Percentiles rank a stretch among this genome's conserved stretches.
Conservation (phyloP, 2,113 vertebrate species). For the Uropsilus gracilis region DNA sequence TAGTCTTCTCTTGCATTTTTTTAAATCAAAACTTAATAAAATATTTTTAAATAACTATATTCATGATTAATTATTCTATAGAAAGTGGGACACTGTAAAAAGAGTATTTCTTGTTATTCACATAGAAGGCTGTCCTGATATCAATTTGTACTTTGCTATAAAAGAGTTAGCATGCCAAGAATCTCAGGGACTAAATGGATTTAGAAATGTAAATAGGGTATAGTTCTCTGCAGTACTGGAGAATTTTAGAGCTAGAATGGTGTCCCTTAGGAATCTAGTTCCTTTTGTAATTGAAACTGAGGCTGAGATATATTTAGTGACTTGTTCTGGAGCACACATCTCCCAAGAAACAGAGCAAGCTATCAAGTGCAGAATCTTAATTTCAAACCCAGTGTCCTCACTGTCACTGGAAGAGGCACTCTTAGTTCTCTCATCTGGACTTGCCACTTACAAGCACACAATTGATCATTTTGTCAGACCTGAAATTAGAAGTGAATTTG, state of each 20-base stretch:
- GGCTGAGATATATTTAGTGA: neutral
- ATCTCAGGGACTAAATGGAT: neutral
- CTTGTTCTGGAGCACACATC: neutral
- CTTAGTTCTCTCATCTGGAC: neutral
- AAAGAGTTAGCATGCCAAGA: neutral
- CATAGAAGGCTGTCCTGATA: neutral
- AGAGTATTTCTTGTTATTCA: neutral
- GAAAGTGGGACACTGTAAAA: conserved; percentile 32
- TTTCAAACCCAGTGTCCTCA: neutral
- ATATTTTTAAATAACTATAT: conserved; percentile 79
- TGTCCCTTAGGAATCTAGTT: neutral
- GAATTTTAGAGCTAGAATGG: neutral
- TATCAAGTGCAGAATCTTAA: neutral
- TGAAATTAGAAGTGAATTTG: neutral
- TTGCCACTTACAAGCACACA: neutral
- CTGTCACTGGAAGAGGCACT: neutral
- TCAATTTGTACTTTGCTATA: neutral
- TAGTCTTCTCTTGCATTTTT: conserved; percentile 80
- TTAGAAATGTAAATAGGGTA: neutral
- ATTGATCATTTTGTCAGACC: neutral
- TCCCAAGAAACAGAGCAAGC: neutral
- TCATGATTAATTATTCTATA: neutral
- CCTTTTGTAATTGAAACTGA: neutral
- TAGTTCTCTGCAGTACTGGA: neutral
- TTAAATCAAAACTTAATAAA: conserved; percentile 85